Evolutionary conservation across 64 coral and sea anemone genomes (phyloP), one percentile per base, ranked within the genome.

Genomic region (Porites australiensis): DNA sequence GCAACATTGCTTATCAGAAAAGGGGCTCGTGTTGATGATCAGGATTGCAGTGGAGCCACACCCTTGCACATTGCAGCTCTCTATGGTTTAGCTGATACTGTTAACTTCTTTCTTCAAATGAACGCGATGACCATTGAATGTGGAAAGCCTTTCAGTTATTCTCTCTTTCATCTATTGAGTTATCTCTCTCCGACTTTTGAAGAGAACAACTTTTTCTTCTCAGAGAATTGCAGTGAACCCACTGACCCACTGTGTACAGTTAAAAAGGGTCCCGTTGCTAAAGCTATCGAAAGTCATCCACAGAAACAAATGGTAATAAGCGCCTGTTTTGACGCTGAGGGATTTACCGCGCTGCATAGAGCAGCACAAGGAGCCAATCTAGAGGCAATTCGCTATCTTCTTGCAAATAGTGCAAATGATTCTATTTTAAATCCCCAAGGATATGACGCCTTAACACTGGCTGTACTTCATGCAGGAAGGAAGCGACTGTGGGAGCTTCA

Each of bases 281-380:
- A n/a, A n/a, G n/a, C n/a, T n/a, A n/a, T n/a, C n/a, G n/a, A n/a
- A n/a, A n/a, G n/a, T n/a, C n/a, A n/a, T n/a, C n/a, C n/a, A n/a
- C n/a, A n/a, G n/a, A n/a, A n/a, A n/a, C n/a, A n/a, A n/a, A n/a
- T n/a, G n/a, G n/a, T 45, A 37, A 44, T 74, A 45, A 48, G 16
- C 48, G 45, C 44, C 45, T 74, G 71, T 14, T 48, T 74, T 8
- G 71, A 74, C 21, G 43, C 71, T 13, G 71, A 74, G 45, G 71
- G 71, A 74, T n/a, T n/a, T n/a, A n/a, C n/a, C n/a, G n/a, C n/a
- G n/a, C n/a, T n/a, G n/a, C n/a, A n/a, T n/a, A n/a, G 71, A 74
- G 71, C 71, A 46, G 71, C 71, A 74, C 71, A 74, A 48, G 71
- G 71, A 13, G 71, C 71, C 10, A 74, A 74, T 48, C 2, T 49